These are phyloP conservation scores for Poecile atricapillus DNA, from an alignment of 2,113 vertebrate genomes.

Conservation along the genomic window DNA sequence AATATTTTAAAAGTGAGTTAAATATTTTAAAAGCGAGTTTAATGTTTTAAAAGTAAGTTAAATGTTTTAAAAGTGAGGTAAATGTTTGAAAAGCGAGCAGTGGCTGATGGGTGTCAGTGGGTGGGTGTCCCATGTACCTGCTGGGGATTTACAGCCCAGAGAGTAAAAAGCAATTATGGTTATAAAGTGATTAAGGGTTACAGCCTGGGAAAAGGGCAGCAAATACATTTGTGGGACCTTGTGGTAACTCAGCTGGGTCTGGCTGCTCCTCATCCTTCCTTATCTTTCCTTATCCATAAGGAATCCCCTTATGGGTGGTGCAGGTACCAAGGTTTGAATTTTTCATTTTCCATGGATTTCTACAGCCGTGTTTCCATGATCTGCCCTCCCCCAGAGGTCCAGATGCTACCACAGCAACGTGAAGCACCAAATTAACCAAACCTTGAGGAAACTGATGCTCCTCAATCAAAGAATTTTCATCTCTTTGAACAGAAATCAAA, in stretches of 20 bases:
- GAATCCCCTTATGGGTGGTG: rapidly evolving
- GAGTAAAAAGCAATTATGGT: background rate
- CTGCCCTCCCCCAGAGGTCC: background rate
- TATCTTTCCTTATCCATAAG: background rate
- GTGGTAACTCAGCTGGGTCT: background rate
- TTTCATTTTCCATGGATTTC: background rate
- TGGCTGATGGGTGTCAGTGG: background rate
- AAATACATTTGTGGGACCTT: background rate
- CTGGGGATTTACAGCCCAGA: background rate
- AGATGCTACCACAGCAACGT: background rate
- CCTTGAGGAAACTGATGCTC: background rate
- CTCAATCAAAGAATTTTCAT: background rate
- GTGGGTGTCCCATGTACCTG: background rate
- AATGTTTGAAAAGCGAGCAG: background rate
- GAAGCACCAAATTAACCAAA: background rate
- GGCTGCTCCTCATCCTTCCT: background rate
- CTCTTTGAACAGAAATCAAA: background rate
- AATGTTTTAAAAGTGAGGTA: background rate
- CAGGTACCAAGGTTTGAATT: background rate
- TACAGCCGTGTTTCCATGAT: background rate
- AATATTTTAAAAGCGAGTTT: background rate
- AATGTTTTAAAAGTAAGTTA: background rate
- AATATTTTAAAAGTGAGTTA: background rate
- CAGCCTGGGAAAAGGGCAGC: background rate
- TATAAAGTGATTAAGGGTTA: background rate